Evolutionary conservation across 2,888 invertebrate species (phyloP).

Genomic region (Microctonus hyperodae): DNA sequence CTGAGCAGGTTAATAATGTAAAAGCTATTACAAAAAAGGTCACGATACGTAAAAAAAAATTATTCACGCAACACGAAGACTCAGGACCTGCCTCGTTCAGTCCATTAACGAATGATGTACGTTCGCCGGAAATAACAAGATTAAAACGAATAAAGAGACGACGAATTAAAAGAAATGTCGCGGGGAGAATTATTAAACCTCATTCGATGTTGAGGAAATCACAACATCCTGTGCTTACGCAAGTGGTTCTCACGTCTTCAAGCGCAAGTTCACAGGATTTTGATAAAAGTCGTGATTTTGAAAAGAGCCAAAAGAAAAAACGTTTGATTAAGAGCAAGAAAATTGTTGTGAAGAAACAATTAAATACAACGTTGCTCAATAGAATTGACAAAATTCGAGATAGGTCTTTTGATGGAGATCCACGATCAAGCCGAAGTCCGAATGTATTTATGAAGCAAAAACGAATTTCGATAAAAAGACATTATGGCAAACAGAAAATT

Average conservation of each 20-base stretch:
- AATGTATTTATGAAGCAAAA: conserved; percentile 49
- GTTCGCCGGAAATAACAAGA: conserved; percentile 8
- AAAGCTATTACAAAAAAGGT: not conserved
- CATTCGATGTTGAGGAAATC: not conserved
- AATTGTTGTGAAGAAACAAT: conserved; percentile 50
- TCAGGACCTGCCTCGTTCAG: conserved; percentile 48
- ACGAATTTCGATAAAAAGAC: conserved; percentile 28
- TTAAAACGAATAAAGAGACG: conserved; percentile 25
- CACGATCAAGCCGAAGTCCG: conserved; percentile 26
- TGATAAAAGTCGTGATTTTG: conserved; percentile 9
- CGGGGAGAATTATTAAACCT: not conserved
- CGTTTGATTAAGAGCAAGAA: conserved; percentile 55
- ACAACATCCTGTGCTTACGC: not conserved
- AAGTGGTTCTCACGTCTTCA: not conserved
- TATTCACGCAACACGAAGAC: conserved; percentile 45
- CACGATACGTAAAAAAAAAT: conserved; percentile 40
- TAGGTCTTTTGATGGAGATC: conserved; percentile 29
- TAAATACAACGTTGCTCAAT: conserved; percentile 40
- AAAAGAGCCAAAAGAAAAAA: conserved; percentile 29
- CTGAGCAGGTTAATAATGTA: conserved; percentile 16
- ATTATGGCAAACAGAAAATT: conserved; percentile 40
- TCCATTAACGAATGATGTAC: conserved; percentile 39
- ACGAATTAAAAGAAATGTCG: conserved; percentile 22
- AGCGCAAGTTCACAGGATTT: not conserved
- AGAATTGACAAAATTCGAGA: conserved; percentile 34